phyloP scores from a whole-genome alignment of 1,140 invertebrate genomes.

The Lasaia peninsularis region DNA sequence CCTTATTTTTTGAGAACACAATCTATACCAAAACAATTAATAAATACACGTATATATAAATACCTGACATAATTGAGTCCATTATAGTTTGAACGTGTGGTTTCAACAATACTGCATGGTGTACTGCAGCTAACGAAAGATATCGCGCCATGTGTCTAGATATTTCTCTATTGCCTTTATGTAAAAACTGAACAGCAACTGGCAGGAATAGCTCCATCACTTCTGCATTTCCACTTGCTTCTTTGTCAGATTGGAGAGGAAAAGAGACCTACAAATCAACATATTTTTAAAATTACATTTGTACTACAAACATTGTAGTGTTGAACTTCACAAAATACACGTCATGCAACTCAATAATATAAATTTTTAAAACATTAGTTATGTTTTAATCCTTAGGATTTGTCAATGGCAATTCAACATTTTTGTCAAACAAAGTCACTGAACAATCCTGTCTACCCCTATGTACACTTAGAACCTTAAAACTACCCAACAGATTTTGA shows the following conservation, averaged over 20 bases:
- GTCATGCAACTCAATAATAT: too few relatives aligned
- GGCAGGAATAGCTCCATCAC: slow-evolving; percentile 94
- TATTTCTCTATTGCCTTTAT: slow-evolving; percentile 93
- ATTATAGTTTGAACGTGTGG: slow-evolving; percentile 93
- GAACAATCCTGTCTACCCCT: too few relatives aligned
- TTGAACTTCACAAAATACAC: too few relatives aligned
- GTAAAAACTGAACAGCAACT: slow-evolving; percentile 93
- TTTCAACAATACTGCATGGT: slow-evolving; percentile 90
- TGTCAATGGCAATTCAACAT: too few relatives aligned
- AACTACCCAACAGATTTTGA: too few relatives aligned
- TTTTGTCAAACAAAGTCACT: too few relatives aligned
- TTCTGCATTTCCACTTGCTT: slow-evolving; percentile 92
- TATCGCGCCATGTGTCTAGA: slow-evolving; percentile 94
- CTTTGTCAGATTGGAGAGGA: slow-evolving; percentile 67
- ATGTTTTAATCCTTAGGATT: too few relatives aligned
- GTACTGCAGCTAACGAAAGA: slow-evolving; percentile 93
- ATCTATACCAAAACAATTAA: too few relatives aligned
- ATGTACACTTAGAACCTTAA: too few relatives aligned
- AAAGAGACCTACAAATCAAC: slow-evolving; percentile 50
- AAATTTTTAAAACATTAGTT: too few relatives aligned
- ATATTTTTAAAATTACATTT: neutral
- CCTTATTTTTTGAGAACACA: too few relatives aligned
- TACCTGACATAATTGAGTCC: slow-evolving; percentile 91
- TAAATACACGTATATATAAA: slow-evolving; percentile 7
- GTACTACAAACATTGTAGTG: too few relatives aligned